These are phyloP conservation scores for Enteromius viviparus DNA, from an alignment of 2,797 vertebrate species.

Conservation along the genomic window DNA sequence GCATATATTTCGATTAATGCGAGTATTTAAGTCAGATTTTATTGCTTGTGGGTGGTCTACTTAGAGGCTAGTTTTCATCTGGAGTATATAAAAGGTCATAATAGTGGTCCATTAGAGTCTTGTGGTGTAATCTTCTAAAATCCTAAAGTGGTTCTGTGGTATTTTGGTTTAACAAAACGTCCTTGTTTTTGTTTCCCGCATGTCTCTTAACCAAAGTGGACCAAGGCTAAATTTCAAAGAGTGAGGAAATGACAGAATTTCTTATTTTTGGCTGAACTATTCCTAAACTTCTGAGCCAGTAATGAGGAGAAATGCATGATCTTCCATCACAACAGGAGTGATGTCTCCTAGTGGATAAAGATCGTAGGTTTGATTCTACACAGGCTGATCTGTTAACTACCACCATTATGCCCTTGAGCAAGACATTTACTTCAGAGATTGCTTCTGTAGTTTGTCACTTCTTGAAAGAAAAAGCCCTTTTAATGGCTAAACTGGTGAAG, in stretches of 20 bases:
- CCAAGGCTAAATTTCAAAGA: neutral
- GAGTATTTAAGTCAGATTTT: slow-evolving; percentile 38
- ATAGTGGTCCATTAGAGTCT: neutral
- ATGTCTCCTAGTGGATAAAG: neutral
- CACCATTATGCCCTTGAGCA: slow-evolving; percentile 7
- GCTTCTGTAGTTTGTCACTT: neutral
- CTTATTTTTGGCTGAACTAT: neutral
- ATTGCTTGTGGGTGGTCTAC: neutral
- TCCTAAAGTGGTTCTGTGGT: neutral
- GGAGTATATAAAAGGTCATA: neutral
- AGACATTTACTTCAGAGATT: slow-evolving; percentile 18
- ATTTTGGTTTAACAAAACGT: neutral
- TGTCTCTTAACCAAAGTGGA: neutral
- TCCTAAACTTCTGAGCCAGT: neutral
- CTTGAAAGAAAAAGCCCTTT: slow-evolving; percentile 1
- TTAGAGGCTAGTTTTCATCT: slow-evolving; percentile 19
- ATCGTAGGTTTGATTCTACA: neutral
- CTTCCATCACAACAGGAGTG: slow-evolving; percentile 10
- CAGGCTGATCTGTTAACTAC: slow-evolving; percentile 1
- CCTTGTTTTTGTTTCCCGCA: neutral
- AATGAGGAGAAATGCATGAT: neutral
- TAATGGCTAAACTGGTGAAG: slow-evolving; percentile 5
- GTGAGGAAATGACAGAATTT: neutral
- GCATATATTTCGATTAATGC: slow-evolving; percentile 49
- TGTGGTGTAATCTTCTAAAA: neutral